Conservation (phyloP, 2,888 invertebrate genomes). For the Lasioglossum marginatum region DNA sequence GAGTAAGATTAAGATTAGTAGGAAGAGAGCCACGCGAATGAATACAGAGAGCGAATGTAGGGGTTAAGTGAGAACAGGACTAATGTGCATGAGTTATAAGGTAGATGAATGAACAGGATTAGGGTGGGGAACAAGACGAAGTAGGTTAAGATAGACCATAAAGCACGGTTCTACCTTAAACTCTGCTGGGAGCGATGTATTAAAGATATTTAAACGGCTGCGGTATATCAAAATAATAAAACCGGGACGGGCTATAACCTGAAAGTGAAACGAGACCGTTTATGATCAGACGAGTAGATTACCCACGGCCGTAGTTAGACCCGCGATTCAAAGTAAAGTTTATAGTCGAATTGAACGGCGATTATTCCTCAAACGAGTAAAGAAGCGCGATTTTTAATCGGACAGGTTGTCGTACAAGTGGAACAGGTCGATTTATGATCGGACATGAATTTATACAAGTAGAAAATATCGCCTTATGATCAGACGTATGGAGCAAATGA, state of each 20-base stretch:
- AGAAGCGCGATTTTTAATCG: too few species aligned
- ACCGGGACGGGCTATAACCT: background rate
- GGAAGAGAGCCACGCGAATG: background rate
- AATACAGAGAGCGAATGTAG: background rate
- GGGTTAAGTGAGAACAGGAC: constrained; percentile 12
- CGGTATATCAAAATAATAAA: constrained; percentile 1
- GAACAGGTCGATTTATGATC: background rate
- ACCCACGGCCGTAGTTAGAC: background rate
- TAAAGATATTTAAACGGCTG: background rate
- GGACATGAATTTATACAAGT: too few species aligned
- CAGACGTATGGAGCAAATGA: too few species aligned
- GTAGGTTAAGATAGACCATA: constrained; percentile 1
- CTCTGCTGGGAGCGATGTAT: background rate
- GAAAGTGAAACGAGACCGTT: background rate
- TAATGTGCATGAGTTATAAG: constrained; percentile 13
- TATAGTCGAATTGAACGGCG: background rate
- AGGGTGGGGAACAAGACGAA: constrained; percentile 7
- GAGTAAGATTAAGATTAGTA: constrained; percentile 10
- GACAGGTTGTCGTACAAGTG: background rate
- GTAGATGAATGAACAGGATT: constrained; percentile 10
- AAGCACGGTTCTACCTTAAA: background rate
- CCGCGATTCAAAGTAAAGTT: background rate
- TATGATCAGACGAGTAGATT: background rate
- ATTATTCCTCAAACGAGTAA: background rate
- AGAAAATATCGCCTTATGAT: too few species aligned